Evolutionary conservation across 2,888 invertebrate species (phyloP).

Genomic region (Cheilosia impressa): DNA sequence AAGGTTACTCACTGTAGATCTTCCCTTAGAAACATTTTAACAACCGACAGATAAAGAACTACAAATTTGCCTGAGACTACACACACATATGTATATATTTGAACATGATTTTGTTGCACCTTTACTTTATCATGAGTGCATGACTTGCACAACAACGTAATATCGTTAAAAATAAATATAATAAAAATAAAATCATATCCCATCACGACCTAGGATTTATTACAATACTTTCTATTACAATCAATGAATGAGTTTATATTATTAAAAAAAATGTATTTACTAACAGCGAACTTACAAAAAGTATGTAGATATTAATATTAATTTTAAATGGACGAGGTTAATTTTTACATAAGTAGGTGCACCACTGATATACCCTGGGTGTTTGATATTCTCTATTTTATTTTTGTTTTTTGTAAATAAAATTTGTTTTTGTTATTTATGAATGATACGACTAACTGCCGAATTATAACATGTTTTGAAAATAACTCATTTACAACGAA

Average conservation of each 20-base stretch:
- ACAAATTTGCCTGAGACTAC: conserved; percentile 50
- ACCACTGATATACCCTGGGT: conserved; percentile 77
- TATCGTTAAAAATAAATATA: conserved; percentile 40
- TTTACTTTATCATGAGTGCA: conserved; percentile 65
- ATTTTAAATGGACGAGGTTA: conserved; percentile 30
- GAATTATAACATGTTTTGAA: background rate
- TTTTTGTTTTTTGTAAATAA: conserved; percentile 47
- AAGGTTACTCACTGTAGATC: conserved; percentile 53
- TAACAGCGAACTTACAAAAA: conserved; percentile 13
- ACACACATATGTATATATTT: conserved; percentile 17
- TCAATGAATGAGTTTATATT: conserved; percentile 43
- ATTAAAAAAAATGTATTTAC: conserved; percentile 42
- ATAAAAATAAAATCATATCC: conserved; percentile 27
- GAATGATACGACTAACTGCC: background rate
- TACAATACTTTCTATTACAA: conserved; percentile 46
- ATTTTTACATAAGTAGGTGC: conserved; percentile 63
- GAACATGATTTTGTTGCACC: conserved; percentile 65
- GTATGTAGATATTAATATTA: conserved; percentile 27
- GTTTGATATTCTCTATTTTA: conserved; percentile 50
- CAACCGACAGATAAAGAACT: conserved; percentile 24
- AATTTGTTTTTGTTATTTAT: background rate
- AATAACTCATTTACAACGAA: background rate
- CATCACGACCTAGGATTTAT: conserved; percentile 48
- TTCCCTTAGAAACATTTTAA: conserved; percentile 46
- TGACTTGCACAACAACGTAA: conserved; percentile 64